Evolutionary conservation across 2,888 invertebrate genomes (phyloP), one percentile per base, ranked within the genome.

Genomic region (Dicyrtomina minuta): DNA sequence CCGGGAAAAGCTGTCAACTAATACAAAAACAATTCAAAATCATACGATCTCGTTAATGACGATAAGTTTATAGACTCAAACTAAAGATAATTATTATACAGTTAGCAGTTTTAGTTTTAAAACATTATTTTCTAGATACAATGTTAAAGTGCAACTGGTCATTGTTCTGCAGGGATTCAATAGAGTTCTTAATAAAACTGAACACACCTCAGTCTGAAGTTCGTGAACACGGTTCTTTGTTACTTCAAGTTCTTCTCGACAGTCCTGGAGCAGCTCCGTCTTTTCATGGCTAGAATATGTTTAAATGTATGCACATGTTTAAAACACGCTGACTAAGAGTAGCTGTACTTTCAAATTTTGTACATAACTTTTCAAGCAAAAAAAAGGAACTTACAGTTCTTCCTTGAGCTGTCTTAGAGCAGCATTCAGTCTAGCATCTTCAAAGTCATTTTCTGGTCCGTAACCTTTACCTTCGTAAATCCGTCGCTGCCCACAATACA

Each of bases 211-310:
- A 17, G 60, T 53, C 51, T 77, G 74, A 15, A 77, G 53, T 58
- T 75, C 72, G n/a, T 73, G 72, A 0, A 78, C 72, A 55, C 74
- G 70, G 27, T 70, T 71, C 51, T 74, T 74, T 0, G 76, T 73
- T n/a, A 71, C 72, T 66, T 78, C 76, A 24, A 78, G 61, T 55
- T 78, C 78, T 69, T 78, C 78, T 10, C 78, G 66, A 56, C 78
- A 78, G 70, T 78, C 78, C 69, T 75, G 75, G n/a, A 78, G 71
- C n/a, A 78, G 71, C 43, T 77, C 78, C 0, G 78, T 72, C 72
- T 76, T 78, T 58, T 75, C 75, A 53, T 71, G 66, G 22, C 77
- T 77, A 53, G 2, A 55, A 67, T 68, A 51, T n/a, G n/a, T n/a
- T n/a, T n/a, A n/a, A n/a, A n/a, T n/a, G n/a, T n/a, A n/a, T n/a